phyloP scores from a whole-genome alignment of 2,113 vertebrate species.

The Callionymus lyra region DNA sequence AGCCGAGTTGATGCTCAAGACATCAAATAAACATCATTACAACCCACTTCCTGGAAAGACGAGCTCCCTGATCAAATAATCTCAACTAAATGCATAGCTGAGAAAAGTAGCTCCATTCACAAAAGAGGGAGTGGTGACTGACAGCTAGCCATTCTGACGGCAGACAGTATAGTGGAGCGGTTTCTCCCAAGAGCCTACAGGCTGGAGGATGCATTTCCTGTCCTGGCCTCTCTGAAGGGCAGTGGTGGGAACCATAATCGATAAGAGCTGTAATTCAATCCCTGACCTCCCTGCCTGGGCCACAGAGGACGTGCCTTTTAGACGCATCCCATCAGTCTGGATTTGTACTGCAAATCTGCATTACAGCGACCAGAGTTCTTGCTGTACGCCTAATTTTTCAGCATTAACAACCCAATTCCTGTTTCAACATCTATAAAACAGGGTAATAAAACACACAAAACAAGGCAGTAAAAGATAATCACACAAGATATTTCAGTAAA shows the following conservation, averaged over 20 bases:
- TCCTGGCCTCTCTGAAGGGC: conserved; percentile 48
- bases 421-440: too few relatives aligned
- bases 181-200: conserved; percentile 40
- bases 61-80: conserved; percentile 44
- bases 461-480: too few relatives aligned
- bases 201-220: conserved; percentile 61
- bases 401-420: too few relatives aligned
- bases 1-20: conserved; percentile 11
- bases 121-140: conserved; percentile 27
- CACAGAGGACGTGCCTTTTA: conserved; percentile 47
- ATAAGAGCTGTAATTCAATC: conserved; percentile 59
- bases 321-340: conserved; percentile 26
- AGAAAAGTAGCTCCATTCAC: conserved; percentile 29
- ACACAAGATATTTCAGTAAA: too few relatives aligned
- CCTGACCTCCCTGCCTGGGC: conserved; percentile 49
- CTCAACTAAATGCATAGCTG: conserved; percentile 26
- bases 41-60: conserved; percentile 45
- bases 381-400: too few relatives aligned
- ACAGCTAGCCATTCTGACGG: conserved; percentile 28
- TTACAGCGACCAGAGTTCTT: too few relatives aligned
- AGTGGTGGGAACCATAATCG: conserved; percentile 53
- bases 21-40: conserved; percentile 39
- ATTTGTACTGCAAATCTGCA: conserved; percentile 21
- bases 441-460: too few relatives aligned
- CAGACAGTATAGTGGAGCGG: conserved; percentile 29